Evolutionary conservation across 2,797 vertebrate genomes (phyloP).

Genomic region (Chiroxiphia lanceolata): DNA sequence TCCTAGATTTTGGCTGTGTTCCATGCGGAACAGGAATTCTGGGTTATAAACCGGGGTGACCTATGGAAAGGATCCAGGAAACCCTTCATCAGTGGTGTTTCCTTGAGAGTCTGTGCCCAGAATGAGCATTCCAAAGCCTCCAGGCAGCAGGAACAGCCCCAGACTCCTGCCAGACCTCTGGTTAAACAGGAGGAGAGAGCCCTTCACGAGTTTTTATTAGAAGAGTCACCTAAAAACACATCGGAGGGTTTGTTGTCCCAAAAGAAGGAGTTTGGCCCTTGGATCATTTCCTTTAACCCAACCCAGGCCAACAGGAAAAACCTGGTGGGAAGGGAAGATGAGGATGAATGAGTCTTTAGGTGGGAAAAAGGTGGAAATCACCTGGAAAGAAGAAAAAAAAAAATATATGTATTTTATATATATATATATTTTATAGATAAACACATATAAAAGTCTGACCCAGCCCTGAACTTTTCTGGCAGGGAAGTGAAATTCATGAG

Average conservation of each 20-base stretch:
- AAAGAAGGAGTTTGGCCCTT: background rate
- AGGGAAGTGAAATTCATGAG: constrained; percentile 11
- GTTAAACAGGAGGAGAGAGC: background rate
- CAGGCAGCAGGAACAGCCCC: background rate
- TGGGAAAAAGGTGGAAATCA: background rate
- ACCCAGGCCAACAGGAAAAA: no score
- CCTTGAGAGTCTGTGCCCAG: background rate
- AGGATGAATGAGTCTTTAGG: background rate
- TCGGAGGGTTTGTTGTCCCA: background rate
- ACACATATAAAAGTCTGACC: constrained; percentile 39
- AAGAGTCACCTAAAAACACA: background rate
- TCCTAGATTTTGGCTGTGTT: background rate
- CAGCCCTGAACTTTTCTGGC: constrained; percentile 64
- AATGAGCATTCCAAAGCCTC: background rate
- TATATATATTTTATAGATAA: background rate
- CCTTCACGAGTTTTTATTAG: background rate
- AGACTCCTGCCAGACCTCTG: background rate
- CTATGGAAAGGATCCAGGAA: background rate
- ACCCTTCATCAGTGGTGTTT: background rate
- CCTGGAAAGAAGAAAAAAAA: background rate
- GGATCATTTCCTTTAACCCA: background rate
- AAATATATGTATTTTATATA: background rate
- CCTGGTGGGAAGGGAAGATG: background rate
- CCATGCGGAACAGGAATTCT: accelerated
- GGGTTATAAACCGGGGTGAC: no score